Conservation (phyloP, 1,140 invertebrate species). For the Drosophila tani region DNA sequence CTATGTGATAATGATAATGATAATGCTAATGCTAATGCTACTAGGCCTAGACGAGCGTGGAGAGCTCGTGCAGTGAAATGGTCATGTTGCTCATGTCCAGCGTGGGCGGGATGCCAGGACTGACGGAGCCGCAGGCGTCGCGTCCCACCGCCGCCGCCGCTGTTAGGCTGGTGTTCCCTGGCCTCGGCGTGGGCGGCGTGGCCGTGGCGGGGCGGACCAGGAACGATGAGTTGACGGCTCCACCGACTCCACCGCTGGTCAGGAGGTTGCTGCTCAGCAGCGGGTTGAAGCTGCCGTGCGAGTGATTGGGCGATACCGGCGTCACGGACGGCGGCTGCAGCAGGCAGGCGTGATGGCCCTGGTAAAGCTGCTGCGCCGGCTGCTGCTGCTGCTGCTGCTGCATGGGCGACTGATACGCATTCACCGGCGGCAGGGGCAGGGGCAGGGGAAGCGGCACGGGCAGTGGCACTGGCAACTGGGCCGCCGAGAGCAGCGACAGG, state of each 20-base stretch:
- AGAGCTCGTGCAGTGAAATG: slow-evolving; percentile 89
- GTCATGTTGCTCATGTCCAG: slow-evolving; percentile 89
- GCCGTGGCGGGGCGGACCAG: slow-evolving; percentile 85
- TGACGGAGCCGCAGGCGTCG: slow-evolving; percentile 88
- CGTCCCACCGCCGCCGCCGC: slow-evolving; percentile 61
- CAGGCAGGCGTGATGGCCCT: slow-evolving; percentile 37
- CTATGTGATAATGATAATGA: neutral
- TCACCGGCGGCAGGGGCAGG: slow-evolving; percentile 19
- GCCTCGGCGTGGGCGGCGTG: slow-evolving; percentile 85
- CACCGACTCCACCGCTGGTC: slow-evolving; percentile 26
- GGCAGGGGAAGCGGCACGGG: slow-evolving; percentile 12
- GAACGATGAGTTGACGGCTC: slow-evolving; percentile 71
- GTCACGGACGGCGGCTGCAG: slow-evolving; percentile 74
- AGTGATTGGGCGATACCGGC: slow-evolving; percentile 83
- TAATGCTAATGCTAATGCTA: neutral
- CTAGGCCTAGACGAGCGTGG: slow-evolving; percentile 87
- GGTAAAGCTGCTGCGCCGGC: slow-evolving; percentile 69
- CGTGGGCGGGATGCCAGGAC: slow-evolving; percentile 88
- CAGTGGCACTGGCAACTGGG: slow-evolving; percentile 26
- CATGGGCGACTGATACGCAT: slow-evolving; percentile 41
- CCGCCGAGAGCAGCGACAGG: slow-evolving; percentile 48
- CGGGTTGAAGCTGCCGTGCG: slow-evolving; percentile 83
- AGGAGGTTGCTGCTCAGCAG: slow-evolving; percentile 52
- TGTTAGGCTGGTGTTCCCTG: slow-evolving; percentile 45
- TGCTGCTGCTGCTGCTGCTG: slow-evolving; percentile 5